Evolutionary conservation across 2,888 invertebrate species (phyloP), one percentile per base, ranked within the genome.

Genomic region (Drosophila pseudotakahashii): DNA sequence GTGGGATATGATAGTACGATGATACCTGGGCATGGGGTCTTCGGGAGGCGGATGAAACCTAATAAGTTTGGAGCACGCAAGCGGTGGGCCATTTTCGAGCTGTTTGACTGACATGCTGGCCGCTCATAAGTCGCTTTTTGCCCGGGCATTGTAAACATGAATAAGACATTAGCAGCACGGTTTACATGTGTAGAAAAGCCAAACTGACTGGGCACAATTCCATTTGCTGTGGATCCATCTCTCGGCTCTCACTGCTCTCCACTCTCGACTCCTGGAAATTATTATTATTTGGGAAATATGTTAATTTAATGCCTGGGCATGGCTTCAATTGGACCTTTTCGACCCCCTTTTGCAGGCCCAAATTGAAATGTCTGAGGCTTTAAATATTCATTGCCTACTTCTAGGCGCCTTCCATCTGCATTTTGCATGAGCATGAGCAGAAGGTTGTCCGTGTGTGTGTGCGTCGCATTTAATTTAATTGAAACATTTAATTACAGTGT

Each of bases 201-300:
- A 66, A 47, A 47, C 71, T 66, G 60, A 54, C 51, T 45, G 32
- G 69, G 69, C 64, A 58, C 59, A 63, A 55, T 53, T 62, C 50
- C 67, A 76, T 66, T 66, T 67, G 34, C 50, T 53, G 55, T 53
- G 55, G 53, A 63, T 58, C 78, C 66, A 30, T 30, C 14, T 47
- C 45, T 13, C 5, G 3, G 26, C 26, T 26, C 7, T 7, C n/a
- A n/a, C 30, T 30, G 7, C 30, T 30, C 26, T 26, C 26, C 13
- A 19, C 19, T 71, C 52, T 52, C 41, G 55, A 42, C 11, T 45
- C 39, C 10, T n/a, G 50, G 44, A 87, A 89, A 81, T 84, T 86
- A 84, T 84, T 79, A 79, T 84, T 84, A 84, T 84, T 87, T 89
- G 73, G 58, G 73, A 88, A 84, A 84, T 84, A 84, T 84, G 84